These are phyloP conservation scores for Drosophila ohnishii DNA, from an alignment of 1,140 invertebrate species.

Conservation along the genomic window DNA sequence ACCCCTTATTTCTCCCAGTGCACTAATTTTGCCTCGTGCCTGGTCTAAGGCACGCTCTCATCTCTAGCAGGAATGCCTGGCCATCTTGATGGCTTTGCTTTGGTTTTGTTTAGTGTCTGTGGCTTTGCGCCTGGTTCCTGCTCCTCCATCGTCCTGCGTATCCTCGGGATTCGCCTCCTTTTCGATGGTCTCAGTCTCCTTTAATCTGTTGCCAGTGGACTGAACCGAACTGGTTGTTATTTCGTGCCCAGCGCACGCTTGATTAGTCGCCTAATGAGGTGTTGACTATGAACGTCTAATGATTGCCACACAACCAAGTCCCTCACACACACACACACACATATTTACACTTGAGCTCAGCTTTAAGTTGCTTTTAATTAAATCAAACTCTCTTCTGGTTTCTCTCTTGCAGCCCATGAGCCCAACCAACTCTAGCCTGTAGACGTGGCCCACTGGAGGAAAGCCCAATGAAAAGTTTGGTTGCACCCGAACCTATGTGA, in stretches of 20 bases:
- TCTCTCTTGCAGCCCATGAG: conserved; percentile 28
- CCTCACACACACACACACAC: conserved; percentile 8
- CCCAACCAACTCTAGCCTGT: conserved; percentile 17
- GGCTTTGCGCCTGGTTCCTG: conserved; percentile 32
- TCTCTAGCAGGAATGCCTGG: conserved; percentile 19
- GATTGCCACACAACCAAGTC: conserved; percentile 40
- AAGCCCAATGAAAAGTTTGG: conserved; percentile 71
- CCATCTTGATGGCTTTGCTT: conserved; percentile 63
- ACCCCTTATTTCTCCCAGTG: not conserved
- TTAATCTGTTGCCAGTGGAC: conserved; percentile 55
- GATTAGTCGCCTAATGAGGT: conserved; percentile 83
- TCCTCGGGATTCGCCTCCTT: not conserved
- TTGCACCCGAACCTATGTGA: conserved; percentile 65
- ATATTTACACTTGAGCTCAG: conserved; percentile 28
- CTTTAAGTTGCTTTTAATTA: conserved; percentile 63
- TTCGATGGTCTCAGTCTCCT: conserved; percentile 13
- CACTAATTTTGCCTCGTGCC: conserved; percentile 9
- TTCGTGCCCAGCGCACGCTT: conserved; percentile 70
- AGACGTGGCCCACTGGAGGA: conserved; percentile 53
- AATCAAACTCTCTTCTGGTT: conserved; percentile 26
- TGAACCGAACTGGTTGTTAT: conserved; percentile 69
- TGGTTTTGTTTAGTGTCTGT: conserved; percentile 45
- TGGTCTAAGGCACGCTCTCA: conserved; percentile 10
- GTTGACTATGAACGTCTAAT: conserved; percentile 79
- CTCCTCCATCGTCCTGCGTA: not conserved